Evolutionary conservation across 2,888 invertebrate species (phyloP), one percentile per base, ranked within the genome.

Genomic region (Euplexia lucipara): DNA sequence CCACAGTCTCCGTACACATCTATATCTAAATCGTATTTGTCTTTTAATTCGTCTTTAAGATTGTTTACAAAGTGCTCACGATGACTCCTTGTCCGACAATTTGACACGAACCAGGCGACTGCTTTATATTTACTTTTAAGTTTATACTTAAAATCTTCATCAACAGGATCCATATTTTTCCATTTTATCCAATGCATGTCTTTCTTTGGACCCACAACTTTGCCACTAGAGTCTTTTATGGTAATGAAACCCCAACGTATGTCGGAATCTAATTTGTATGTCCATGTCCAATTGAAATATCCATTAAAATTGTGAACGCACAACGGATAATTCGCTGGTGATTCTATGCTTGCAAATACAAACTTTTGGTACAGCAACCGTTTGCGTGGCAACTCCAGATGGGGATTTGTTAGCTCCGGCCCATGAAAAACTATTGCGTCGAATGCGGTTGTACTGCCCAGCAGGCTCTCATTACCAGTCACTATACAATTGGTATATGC

Each of bases 211-310:
- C 93, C 93, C 6, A 93, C 79, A 26, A 90, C 71, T 0, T 80
- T 77, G 0, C 84, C 81, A 0, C 87, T 51, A 34, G 70, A 41
- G 67, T 94, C 88, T 70, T 86, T 86, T n/a, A 94, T 83, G 0
- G 84, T 81, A 1, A 94, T 80, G 57, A 92, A 94, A 0, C 90
- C 90, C 92, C 92, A 93, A 47, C 78, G 83, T 3, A 90, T 74
- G 60, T 93, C 92, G 0, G 93, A 92, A 49, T 89, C 86, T 10
- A 92, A 65, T 78, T 75, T 88, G 42, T 89, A 94, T 0, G 93
- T 92, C 92, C 92, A 93, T 1, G 93, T 93, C 93, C 92, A 93
- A 42, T 94, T 94, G 62, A 94, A 94, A 56, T 81, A 92, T 16
- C 81, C 81, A 32, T 94, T 82, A 10, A 86, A 86, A 18, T 68